Evolutionary conservation across 1,140 invertebrate species (phyloP).

Genomic region (Eufriesea mexicana): DNA sequence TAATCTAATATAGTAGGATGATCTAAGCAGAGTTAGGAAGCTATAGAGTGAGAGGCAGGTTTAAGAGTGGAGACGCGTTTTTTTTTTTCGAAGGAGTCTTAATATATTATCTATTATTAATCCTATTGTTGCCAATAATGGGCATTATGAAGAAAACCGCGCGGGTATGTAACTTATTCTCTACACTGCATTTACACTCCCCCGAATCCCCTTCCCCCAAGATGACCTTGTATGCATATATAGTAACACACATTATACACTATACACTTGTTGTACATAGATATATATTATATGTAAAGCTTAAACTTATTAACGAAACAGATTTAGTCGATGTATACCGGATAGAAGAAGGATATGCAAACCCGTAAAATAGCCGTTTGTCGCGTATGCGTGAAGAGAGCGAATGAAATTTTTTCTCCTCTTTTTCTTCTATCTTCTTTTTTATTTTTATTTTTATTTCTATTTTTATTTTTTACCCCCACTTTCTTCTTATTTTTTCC

Average conservation of each 20-base stretch:
- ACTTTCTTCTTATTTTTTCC: neutral
- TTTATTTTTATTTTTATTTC: neutral
- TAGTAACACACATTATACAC: slow-evolving; percentile 58
- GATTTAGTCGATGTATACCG: slow-evolving; percentile 58
- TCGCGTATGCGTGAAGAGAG: slow-evolving; percentile 50
- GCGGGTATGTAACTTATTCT: slow-evolving; percentile 78
- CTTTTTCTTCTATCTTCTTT: no score
- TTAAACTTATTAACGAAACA: slow-evolving; percentile 66
- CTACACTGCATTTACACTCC: slow-evolving; percentile 70
- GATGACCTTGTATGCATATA: slow-evolving; percentile 64
- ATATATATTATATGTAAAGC: slow-evolving; percentile 71
- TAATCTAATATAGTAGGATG: slow-evolving; percentile 20
- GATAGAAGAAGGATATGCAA: slow-evolving; percentile 45
- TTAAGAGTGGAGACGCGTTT: slow-evolving; percentile 1
- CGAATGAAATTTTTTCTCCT: slow-evolving; percentile 18
- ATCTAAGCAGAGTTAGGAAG: slow-evolving; percentile 10
- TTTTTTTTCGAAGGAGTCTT: slow-evolving; percentile 62
- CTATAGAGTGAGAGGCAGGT: slow-evolving; percentile 26
- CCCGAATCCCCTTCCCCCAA: slow-evolving; percentile 18
- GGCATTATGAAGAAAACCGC: slow-evolving; percentile 80
- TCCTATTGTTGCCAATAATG: slow-evolving; percentile 82
- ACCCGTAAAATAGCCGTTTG: slow-evolving; percentile 53
- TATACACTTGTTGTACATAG: slow-evolving; percentile 71
- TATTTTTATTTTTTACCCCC: neutral
- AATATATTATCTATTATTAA: slow-evolving; percentile 81